Evolutionary conservation across 2,113 vertebrate genomes (phyloP), one percentile per base, ranked within the genome.

Genomic region (Clarias gariepinus): DNA sequence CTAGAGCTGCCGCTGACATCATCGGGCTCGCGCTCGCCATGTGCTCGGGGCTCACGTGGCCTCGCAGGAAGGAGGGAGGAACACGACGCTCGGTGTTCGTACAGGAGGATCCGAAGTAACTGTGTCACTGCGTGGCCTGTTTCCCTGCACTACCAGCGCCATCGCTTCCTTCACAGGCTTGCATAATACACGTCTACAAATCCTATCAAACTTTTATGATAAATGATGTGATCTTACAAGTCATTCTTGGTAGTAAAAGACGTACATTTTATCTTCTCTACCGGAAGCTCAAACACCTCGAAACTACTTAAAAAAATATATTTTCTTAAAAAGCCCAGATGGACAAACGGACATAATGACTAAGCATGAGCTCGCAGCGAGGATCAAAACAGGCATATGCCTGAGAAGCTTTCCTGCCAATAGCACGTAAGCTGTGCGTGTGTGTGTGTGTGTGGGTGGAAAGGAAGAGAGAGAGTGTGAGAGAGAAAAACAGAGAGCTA

Each of bases 31-130:
- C 82, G 28, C 89, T 92, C 90, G 90, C 95, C 95, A 95, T 95
- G 95, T 95, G 95, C 95, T 94, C 91, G 63, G 76, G 84, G 33
- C 89, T 94, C 94, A 94, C 94, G 90, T 95, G 94, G 93, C 81
- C 90, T 77, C 68, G 4, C 82, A 53, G 83, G 90, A 90, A 89
- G 88, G 64, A 81, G 52, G 16, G 47, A 30, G 30, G 19, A 64
- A 82, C 47, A 23, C 60, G 79, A 7, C 58, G 58, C 80, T 87
- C 23, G 10, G 68, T 76, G 41, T 60, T 74, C 76, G 71, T 77
- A 78, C 64, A 77, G 81, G 60, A 83, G 86, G 74, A 82, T 87
- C 77, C 36, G 9, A 55, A 82, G 86, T 58, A 52, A 81, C 53
- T 81, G 55, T 81, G 85, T 74, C 52, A 81, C 25, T 55, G 30